A percentile compares a stretch with the other conserved stretches of the same genome.
These are phyloP conservation scores for Notolepis coatsorum DNA, from an alignment of 2,797 vertebrate genomes.

Conservation along the genomic window DNA sequence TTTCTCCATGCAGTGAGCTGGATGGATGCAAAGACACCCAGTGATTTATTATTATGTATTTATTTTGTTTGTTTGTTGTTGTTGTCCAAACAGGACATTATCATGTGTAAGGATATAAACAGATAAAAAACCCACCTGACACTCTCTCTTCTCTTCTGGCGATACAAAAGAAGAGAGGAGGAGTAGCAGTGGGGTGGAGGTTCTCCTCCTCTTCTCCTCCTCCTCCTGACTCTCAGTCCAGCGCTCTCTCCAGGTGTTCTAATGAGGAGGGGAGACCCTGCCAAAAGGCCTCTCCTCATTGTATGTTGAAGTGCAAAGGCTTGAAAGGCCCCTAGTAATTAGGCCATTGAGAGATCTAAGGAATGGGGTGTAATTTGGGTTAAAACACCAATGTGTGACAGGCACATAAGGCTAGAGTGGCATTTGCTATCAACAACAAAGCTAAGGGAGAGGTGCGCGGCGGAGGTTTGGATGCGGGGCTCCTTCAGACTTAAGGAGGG, in stretches of 20 bases:
- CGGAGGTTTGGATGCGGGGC: conserved; percentile 65
- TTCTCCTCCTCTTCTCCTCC: neutral
- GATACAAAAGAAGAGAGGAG: too few species aligned
- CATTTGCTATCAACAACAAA: conserved; percentile 73
- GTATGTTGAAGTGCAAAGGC: conserved; percentile 64
- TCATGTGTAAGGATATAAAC: neutral
- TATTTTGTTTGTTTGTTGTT: too few species aligned
- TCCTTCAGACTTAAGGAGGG: conserved; percentile 48
- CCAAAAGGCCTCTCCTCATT: conserved; percentile 44
- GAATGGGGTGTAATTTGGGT: conserved; percentile 72
- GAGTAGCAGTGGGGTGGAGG: too few species aligned
- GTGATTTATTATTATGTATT: too few species aligned
- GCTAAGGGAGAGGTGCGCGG: conserved; percentile 62
- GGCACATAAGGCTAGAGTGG: conserved; percentile 67
- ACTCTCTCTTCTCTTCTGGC: neutral
- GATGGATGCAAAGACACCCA: neutral
- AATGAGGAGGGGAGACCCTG: conserved; percentile 38
- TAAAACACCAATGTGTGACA: conserved; percentile 73
- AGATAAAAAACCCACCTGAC: neutral
- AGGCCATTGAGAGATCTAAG: conserved; percentile 77
- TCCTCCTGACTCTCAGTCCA: conserved; percentile 7
- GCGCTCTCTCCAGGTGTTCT: conserved; percentile 61
- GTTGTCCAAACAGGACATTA: conserved; percentile 20
- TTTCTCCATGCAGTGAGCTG: neutral
- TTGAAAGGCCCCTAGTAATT: conserved; percentile 77